Percentiles rank a stretch among this genome's conserved stretches.
phyloP scores from a whole-genome alignment of 2,797 vertebrate species.

The Chrysocyon brachyurus region DNA sequence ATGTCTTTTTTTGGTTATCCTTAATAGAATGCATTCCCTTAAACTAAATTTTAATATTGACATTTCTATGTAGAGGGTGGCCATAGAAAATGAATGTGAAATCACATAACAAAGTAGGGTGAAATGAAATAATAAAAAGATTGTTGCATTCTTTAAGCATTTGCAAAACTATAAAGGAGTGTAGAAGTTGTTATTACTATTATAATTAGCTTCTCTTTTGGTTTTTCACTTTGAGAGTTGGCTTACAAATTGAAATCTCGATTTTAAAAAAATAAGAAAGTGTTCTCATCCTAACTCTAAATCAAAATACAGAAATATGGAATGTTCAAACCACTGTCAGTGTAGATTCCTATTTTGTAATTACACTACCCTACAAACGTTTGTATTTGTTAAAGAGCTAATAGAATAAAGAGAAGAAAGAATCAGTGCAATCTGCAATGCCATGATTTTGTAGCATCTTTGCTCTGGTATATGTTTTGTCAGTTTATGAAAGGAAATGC shows the following conservation, averaged over 20 bases:
- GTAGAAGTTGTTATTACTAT: background rate
- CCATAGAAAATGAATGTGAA: background rate
- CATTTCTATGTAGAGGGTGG: background rate
- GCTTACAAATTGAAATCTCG: background rate
- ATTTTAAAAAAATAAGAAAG: background rate
- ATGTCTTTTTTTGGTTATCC: background rate
- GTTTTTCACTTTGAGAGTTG: background rate
- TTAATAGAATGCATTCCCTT: background rate
- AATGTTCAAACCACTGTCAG: background rate
- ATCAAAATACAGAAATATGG: background rate
- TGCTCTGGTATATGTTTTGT: background rate
- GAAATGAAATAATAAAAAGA: background rate
- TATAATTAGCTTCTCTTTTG: background rate
- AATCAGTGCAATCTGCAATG: background rate
- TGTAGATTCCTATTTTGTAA: background rate
- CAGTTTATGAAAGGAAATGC: background rate
- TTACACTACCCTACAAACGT: background rate
- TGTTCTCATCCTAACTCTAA: background rate
- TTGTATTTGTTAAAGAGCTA: background rate
- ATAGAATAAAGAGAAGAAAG: background rate
- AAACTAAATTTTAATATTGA: background rate
- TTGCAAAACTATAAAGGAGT: background rate
- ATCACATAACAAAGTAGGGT: background rate
- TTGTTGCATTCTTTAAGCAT: background rate
- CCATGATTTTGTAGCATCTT: background rate